Percentiles rank a stretch among this genome's conserved stretches.
Conservation (phyloP, 1,140 invertebrate genomes). For the Cotesia vestalis region DNA sequence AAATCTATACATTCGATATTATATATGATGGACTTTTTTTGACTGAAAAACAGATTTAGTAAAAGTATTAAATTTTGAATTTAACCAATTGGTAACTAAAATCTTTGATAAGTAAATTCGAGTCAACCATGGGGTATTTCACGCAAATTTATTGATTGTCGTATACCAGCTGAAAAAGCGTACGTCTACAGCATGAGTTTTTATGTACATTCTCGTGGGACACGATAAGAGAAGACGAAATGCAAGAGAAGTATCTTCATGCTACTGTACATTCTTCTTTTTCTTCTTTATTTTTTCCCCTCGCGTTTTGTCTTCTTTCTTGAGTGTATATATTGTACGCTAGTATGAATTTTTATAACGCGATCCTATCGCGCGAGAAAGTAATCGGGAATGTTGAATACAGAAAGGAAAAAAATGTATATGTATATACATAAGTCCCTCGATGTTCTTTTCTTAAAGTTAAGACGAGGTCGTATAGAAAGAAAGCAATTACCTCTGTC, state of each 20-base stretch:
- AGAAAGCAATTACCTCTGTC: slow-evolving; percentile 39
- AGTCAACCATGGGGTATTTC: slow-evolving; percentile 54
- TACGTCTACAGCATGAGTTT: slow-evolving; percentile 40
- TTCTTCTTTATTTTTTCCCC: not conserved
- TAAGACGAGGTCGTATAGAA: slow-evolving; percentile 30
- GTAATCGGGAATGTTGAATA: slow-evolving; percentile 39
- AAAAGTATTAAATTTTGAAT: slow-evolving; percentile 9
- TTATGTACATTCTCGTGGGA: slow-evolving; percentile 31
- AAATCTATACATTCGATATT: too few relatives aligned
- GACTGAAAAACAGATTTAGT: not conserved
- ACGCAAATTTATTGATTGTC: slow-evolving; percentile 60
- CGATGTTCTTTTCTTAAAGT: slow-evolving; percentile 34
- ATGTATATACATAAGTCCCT: not conserved
- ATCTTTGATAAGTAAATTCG: slow-evolving; percentile 43
- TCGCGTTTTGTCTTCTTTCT: slow-evolving; percentile 4
- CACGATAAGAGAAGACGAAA: slow-evolving; percentile 51
- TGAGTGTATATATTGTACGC: slow-evolving; percentile 41
- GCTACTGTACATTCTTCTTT: not conserved
- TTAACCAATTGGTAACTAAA: slow-evolving; percentile 21
- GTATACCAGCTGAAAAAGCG: slow-evolving; percentile 39
- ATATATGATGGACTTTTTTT: too few relatives aligned
- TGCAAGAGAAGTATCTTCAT: slow-evolving; percentile 46
- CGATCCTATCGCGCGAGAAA: slow-evolving; percentile 56
- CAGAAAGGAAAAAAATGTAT: slow-evolving; percentile 25
- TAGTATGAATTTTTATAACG: slow-evolving; percentile 63